A percentile compares a stretch with the other conserved stretches of the same genome.
Evolutionary conservation across 2,888 invertebrate genomes (phyloP).

Genomic region (Dusona sp.): DNA sequence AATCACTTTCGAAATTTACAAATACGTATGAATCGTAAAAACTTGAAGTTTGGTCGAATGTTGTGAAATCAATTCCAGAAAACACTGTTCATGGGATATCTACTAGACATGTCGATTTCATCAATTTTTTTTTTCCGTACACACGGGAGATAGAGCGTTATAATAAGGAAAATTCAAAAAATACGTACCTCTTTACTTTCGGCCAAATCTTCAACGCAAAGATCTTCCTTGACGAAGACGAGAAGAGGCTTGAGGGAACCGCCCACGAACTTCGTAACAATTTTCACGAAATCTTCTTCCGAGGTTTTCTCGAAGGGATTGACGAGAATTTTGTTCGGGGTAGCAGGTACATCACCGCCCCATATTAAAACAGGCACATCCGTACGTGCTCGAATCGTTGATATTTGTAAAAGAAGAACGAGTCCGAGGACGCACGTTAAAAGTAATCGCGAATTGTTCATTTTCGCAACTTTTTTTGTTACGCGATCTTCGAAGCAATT

Average conservation of each 20-base stretch:
- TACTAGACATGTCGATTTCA: not conserved
- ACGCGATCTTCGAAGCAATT: constrained; percentile 46
- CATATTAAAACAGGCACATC: constrained; percentile 87
- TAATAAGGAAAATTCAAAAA: constrained; percentile 5
- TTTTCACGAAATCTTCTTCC: constrained; percentile 82
- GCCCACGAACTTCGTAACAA: constrained; percentile 83
- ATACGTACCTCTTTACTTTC: constrained; percentile 84
- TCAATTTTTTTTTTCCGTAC: not conserved
- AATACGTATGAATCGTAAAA: not conserved
- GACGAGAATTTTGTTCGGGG: constrained; percentile 52
- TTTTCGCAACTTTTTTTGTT: constrained; percentile 56
- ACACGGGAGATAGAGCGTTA: not conserved
- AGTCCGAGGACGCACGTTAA: constrained; percentile 68
- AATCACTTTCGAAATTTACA: not conserved
- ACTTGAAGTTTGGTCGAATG: not conserved
- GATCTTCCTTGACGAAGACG: constrained; percentile 86
- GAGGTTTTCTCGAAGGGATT: constrained; percentile 81
- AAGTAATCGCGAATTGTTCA: constrained; percentile 63
- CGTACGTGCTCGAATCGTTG: constrained; percentile 80
- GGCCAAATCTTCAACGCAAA: constrained; percentile 88
- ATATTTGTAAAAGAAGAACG: constrained; percentile 58
- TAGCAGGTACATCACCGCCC: constrained; percentile 82
- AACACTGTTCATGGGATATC: not conserved
- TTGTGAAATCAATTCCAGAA: not conserved
- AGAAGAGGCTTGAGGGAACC: constrained; percentile 84